Conservation (phyloP, 37 sponge, comb jelly and placozoan genomes). For the Spongilla lacustris region DNA sequence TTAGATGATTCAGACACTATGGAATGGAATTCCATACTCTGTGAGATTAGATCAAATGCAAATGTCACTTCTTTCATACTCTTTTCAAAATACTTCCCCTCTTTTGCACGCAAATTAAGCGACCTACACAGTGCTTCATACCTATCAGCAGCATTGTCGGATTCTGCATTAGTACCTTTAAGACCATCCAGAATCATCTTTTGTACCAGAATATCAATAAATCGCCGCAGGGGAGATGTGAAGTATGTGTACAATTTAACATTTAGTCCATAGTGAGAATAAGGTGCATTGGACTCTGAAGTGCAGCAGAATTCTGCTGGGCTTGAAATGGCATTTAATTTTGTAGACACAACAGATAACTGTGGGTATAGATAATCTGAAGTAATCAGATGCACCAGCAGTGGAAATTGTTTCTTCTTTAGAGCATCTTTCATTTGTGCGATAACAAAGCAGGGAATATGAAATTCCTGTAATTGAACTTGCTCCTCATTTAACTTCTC, state of each 20-base stretch:
- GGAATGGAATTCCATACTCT: too few relatives aligned
- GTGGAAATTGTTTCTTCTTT: neutral
- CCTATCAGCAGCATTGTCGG: neutral
- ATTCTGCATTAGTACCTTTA: neutral
- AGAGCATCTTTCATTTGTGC: neutral
- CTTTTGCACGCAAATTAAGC: neutral
- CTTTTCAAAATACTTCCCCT: constrained; percentile 22
- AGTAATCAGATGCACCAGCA: constrained; percentile 7
- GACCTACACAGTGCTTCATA: neutral
- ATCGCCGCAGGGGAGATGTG: constrained; percentile 64
- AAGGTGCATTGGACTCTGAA: neutral
- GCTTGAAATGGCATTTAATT: neutral
- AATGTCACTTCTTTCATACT: neutral
- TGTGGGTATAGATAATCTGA: constrained; percentile 41
- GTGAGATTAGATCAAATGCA: constrained; percentile 3
- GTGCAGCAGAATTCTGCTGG: constrained; percentile 1
- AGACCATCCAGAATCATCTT: constrained; percentile 1
- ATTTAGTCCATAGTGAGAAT: constrained; percentile 14
- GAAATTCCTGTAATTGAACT: neutral
- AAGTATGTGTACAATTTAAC: constrained; percentile 45
- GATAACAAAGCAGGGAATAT: neutral
- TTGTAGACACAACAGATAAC: neutral
- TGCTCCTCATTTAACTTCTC: too few relatives aligned
- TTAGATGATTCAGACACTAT: neutral
- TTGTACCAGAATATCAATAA: constrained; percentile 55